These are phyloP conservation scores for Mesembrinibis cayennensis DNA, from an alignment of 2,113 vertebrate genomes.

Conservation along the genomic window DNA sequence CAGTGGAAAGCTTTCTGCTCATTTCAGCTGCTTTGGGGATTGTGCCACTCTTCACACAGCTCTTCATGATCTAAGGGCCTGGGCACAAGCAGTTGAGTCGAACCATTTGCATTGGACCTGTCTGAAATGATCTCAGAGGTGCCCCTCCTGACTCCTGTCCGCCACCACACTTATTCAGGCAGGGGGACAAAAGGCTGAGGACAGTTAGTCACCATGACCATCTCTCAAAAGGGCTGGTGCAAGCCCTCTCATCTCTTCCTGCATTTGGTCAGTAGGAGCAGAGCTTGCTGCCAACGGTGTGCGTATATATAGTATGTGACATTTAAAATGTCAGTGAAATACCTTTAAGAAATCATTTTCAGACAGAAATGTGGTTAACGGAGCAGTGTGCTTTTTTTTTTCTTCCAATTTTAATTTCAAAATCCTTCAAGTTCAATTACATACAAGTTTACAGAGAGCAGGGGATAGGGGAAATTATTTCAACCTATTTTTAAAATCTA, in stretches of 20 bases:
- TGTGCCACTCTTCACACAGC: rapidly evolving
- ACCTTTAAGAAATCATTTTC: neutral
- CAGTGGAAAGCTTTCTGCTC: neutral
- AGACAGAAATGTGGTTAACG: neutral
- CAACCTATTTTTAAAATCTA: neutral
- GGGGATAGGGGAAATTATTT: neutral
- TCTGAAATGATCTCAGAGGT: neutral
- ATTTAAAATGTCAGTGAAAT: neutral
- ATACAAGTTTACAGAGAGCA: neutral
- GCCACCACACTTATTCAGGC: neutral
- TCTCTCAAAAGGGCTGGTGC: neutral
- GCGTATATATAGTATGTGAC: neutral
- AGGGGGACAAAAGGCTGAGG: neutral
- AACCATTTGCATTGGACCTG: neutral
- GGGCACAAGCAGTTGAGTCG: neutral
- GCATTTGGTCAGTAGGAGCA: neutral
- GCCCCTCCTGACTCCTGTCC: neutral
- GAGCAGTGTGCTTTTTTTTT: neutral
- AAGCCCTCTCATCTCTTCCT: neutral
- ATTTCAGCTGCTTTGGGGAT: rapidly evolving
- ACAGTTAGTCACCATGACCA: neutral
- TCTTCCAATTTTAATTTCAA: neutral
- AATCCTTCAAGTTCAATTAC: neutral
- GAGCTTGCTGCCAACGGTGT: neutral
- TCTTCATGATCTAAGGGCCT: neutral